Evolutionary conservation across 2,113 vertebrate genomes (phyloP), one percentile per base, ranked within the genome.

Genomic region (Eolophus roseicapilla): DNA sequence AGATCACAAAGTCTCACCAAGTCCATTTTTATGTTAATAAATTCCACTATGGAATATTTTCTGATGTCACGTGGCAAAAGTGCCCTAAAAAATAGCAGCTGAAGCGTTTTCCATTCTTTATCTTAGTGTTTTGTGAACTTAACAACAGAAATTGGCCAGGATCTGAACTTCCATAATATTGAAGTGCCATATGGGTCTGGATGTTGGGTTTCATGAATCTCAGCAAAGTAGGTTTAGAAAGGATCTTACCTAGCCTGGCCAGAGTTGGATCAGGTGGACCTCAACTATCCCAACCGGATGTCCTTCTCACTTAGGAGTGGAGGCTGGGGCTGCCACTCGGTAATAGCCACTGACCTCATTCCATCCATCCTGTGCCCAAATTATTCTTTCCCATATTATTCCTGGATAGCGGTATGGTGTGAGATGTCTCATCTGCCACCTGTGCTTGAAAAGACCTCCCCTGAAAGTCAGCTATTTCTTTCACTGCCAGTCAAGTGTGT

Each of bases 21-120:
- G 90, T 93, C 83, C 82, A 92, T 92, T 83, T 95, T 97, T 90
- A 93, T 93, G 91, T 95, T 96, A 90, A 86, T 93, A 93, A 95
- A 93, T 96, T 98, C 95, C 94, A 94, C 64, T 63, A 47, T 88
- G 75, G 53, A 86, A 76, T 97, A 87, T 97, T 96, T 97, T 93
- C 80, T 94, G 82, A 95, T 87, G 94, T 96, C 94, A 91, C 80
- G 74, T 86, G 69, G 65, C 85, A 75, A 85, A 93, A 93, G 33
- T 92, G 68, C 52, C 64, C 85, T 85, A 94, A 96, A 96, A 96
- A 94, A 84, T 77, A 91, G 87, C 93, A 95, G 84, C 70, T 96
- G 92, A 95, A 95, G 49, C 37, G 86, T 95, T 83, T 96, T 70
- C 64, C 64, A 25, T 76, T 91, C 80, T 96, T 97, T 89, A 82